Evolutionary conservation across 1,140 invertebrate species (phyloP).

Genomic region (Apis florea): DNA sequence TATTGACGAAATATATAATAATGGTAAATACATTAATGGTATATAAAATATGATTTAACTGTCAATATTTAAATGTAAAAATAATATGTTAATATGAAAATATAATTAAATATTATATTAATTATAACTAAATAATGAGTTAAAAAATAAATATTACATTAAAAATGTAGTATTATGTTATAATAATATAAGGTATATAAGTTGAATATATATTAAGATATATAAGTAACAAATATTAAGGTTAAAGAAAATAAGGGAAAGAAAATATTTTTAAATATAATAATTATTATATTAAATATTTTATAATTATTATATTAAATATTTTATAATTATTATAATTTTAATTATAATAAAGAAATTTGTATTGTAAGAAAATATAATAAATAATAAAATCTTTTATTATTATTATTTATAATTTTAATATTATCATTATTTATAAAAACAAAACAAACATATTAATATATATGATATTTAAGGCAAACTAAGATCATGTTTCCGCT

Average conservation of each 20-base stretch:
- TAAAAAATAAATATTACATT: neutral
- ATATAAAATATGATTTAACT: neutral
- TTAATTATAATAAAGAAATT: neutral
- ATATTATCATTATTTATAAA: no score
- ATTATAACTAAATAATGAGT: neutral
- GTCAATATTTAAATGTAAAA: neutral
- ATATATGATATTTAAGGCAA: neutral
- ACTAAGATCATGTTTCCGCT: constrained; percentile 1
- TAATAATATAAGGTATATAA: neutral
- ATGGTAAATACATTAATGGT: neutral
- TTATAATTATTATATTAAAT: neutral
- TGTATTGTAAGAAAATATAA: neutral
- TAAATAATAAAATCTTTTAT: neutral
- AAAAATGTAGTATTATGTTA: neutral
- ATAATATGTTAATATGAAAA: neutral
- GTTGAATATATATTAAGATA: neutral
- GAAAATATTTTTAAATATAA: neutral
- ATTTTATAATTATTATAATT: neutral
- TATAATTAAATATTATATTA: neutral
- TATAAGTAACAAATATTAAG: neutral
- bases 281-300: neutral
- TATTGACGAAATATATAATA: neutral
- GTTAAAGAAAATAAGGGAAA: neutral
- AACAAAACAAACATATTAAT: no score
- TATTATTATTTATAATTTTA: neutral